Base-by-base conservation (phyloP, 1,140 invertebrate genomes). In the Sinonovacula constricta region DNA sequence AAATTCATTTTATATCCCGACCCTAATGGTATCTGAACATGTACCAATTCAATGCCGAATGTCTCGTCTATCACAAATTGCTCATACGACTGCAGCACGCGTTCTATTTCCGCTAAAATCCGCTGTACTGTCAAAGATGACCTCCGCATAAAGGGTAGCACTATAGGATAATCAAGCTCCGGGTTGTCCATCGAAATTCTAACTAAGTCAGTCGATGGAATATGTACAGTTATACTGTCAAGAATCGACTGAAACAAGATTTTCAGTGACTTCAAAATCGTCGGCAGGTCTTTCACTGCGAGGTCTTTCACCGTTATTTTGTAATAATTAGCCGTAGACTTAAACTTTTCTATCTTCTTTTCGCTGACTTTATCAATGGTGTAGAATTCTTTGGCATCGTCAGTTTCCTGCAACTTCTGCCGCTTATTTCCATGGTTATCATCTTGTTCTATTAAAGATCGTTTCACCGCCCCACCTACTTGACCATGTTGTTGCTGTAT, bases 281-380 rank as follows among this genome's bases (percentile, higher is more conserved):
- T n/a, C 4, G 63, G 63, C 14, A 66, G 34, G 22, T 66, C 39
- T 15, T 45, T 49, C n/a, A 66, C 45, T 34, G 28, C 59, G 14
- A 62, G 14, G 33, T 62, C 59, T 33, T 62, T 62, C 5, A 62
- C 22, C 33, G 24, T 31, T 30, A 62, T 62, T 10, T 62, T 62
- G 31, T 62, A 62, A 33, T 62, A 62, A 12, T 24, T 12, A 7
- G 31, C 59, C 26, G 59, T 62, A 18, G 59, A 30, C 4, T 62
- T 62, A 22, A 62, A 62, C 28, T 28, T 62, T 33, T 62, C 59
- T 26, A 62, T 62, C 22, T 22, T 62, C 22, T 62, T 62, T 62
- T 62, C n/a, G n/a, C n/a, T n/a, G n/a, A n/a, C n/a, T n/a, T n/a
- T n/a, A n/a, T n/a, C n/a, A n/a, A n/a, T n/a, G n/a, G n/a, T n/a